Percentiles rank a stretch among this genome's conserved stretches.
Conservation (phyloP, 2,113 vertebrate species). For the Chionodraco myersi region DNA sequence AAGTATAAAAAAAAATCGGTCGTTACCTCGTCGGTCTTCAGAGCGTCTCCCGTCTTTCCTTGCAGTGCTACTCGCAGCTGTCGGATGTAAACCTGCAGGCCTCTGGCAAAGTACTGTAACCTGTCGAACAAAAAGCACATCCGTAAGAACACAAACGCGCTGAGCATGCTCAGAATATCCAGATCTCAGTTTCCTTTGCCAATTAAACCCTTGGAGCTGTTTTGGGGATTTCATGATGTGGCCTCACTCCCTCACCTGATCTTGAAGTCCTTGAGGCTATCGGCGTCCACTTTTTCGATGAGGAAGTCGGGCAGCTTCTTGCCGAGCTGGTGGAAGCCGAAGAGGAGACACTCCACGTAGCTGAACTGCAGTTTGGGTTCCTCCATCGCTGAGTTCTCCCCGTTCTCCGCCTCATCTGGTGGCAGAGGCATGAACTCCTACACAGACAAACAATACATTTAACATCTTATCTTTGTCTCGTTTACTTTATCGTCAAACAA, state of each 20-base stretch:
- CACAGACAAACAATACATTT: background rate
- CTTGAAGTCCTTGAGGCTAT: conserved; percentile 98
- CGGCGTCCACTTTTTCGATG: conserved; percentile 93
- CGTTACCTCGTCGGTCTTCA: conserved; percentile 98
- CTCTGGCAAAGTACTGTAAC: conserved; percentile 97
- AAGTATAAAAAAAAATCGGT: background rate
- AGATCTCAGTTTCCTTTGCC: too few relatives aligned
- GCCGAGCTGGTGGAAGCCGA: conserved; percentile 95
- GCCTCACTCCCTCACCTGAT: conserved; percentile 85
- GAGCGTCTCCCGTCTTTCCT: conserved; percentile 95
- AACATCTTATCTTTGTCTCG: too few relatives aligned
- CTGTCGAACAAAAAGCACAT: conserved; percentile 70
- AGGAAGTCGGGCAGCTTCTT: conserved; percentile 97
- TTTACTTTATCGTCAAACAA: background rate
- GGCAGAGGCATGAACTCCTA: conserved; percentile 98
- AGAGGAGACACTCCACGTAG: conserved; percentile 97
- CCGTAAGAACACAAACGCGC: too few relatives aligned
- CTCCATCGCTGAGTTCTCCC: conserved; percentile 91
- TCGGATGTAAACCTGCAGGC: conserved; percentile 96
- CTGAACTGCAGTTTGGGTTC: conserved; percentile 98
- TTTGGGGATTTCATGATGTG: too few relatives aligned
- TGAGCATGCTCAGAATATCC: background rate
- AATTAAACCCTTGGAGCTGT: too few relatives aligned
- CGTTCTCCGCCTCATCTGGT: conserved; percentile 96
- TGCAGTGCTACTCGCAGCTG: conserved; percentile 96